These are phyloP conservation scores for Lepetodrilus schrolli DNA, from an alignment of 2,888 invertebrate species.

Conservation along the genomic window DNA sequence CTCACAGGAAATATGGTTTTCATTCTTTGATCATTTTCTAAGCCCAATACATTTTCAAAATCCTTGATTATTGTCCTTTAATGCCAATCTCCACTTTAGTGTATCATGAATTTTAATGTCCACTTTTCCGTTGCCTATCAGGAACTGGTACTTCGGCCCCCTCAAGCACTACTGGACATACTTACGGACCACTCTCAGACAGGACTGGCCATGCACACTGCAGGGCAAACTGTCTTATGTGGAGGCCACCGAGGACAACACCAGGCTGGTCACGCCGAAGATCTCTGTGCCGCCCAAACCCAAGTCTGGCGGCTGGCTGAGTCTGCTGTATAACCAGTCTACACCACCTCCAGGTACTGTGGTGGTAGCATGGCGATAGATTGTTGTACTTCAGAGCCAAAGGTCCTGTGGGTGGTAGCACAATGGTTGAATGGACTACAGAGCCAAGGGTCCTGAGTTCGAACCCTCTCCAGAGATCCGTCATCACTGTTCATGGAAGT, in stretches of 20 bases:
- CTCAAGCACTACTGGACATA: constrained; percentile 86
- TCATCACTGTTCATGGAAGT: no score
- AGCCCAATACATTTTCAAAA: background rate
- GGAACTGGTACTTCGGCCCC: constrained; percentile 90
- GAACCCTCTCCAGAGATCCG: no score
- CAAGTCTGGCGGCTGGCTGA: constrained; percentile 40
- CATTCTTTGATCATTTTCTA: background rate
- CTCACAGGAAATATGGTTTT: no score
- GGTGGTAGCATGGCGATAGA: background rate
- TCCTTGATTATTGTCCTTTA: background rate
- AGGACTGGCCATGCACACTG: constrained; percentile 62
- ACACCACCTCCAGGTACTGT: background rate
- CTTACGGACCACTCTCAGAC: constrained; percentile 78
- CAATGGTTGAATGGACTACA: background rate
- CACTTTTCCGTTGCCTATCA: constrained; percentile 39
- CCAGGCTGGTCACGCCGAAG: constrained; percentile 30
- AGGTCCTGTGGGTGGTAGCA: background rate
- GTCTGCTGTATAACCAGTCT: constrained; percentile 32
- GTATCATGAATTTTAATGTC: background rate
- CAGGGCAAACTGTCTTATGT: constrained; percentile 83
- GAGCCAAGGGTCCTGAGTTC: no score
- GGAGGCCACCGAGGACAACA: constrained; percentile 69
- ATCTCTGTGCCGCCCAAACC: constrained; percentile 28
- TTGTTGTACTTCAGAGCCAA: no score
- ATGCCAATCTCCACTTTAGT: background rate